Evolutionary conservation across 2,888 invertebrate genomes (phyloP), one percentile per base, ranked within the genome.

Genomic region (Pomacea canaliculata): DNA sequence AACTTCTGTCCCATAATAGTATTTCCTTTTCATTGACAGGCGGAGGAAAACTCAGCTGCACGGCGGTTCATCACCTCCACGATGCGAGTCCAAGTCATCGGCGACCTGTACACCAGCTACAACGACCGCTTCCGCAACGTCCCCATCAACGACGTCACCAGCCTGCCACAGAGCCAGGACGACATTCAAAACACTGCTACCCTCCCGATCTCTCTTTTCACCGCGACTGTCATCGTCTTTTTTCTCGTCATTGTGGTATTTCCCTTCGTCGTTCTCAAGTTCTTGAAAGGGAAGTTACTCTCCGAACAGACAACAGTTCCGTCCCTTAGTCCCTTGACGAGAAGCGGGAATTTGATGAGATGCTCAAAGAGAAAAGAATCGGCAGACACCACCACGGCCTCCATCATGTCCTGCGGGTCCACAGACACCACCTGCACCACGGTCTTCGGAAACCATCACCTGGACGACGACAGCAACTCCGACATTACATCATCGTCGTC

Each of bases 161-260:
- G 56, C 59, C 23, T 68, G 19, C 27, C 62, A 5, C 46, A 49
- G 13, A 63, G 67, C 67, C 27, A 46, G 2, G 68, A 60, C 4
- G 51, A 75, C 59, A 18, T 19, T 18, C 49, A 23, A 19, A 59
- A 51, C 12, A 48, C 60, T 7, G 63, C 56, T 23, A 75, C 46
- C 51, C 67, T 78, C 49, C 71, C 75, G 5, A 66, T 78, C 37
- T 78, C 78, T 19, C 71, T 78, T 51, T 78, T 78, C 71, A 78
- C 75, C 70, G 75, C 75, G 13, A 71, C 75, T 12, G 78, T 78
- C 56, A 75, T 70, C 9, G 63, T 78, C 27, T 75, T 78, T 27
- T 63, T 78, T 27, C 68, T 71, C 69, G 59, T 78, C 68, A 71
- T 78, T 59, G 56, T 75, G 16, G 71, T 67, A 13, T 67, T 78